Base-by-base conservation (phyloP, 1,140 invertebrate species). In the Lordiphosa mommai region DNA sequence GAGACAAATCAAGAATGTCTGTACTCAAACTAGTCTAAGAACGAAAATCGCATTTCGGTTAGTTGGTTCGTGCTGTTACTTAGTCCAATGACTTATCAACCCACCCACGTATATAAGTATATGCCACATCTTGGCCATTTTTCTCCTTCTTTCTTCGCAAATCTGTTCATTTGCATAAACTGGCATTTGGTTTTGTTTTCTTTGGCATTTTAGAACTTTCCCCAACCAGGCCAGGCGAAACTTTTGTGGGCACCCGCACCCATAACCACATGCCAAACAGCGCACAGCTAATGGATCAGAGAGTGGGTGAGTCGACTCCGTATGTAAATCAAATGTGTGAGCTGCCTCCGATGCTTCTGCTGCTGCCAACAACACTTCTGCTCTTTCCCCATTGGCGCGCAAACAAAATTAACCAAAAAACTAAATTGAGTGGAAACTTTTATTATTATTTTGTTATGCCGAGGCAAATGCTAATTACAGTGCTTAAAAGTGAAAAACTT, bases 381-480 rank as follows among this genome's bases (percentile, higher is more conserved):
- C 17, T 13, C 58, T 52, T 65, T 51, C 47, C 60, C 57, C 1
- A n/a, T n/a, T n/a, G n/a, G n/a, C n/a, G n/a, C n/a, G n/a, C 12
- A 48, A 51, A 48, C 36, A 73, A 74, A 72, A 73, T 73, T 69
- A 73, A 73, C 33, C 67, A 77, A 72, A 59, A 76, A 77, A 56
- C 47, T 77, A 77, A 77, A 77, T 72, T 72, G 73, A 72, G 57
- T 68, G 73, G 72, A 77, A 77, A 77, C 66, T n/a, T n/a, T n/a
- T n/a, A n/a, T n/a, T n/a, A n/a, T n/a, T n/a, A n/a, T n/a, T n/a
- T n/a, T n/a, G n/a, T n/a, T 46, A 6, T 29, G 9, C 16, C 13
- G 5, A 20, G n/a, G 30, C 16, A 60, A 52, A 74, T 69, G 58
- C 64, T 73, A 74, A 69, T 76, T 76, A 57, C 65, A 16, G 59